Evolutionary conservation across 2,888 invertebrate genomes (phyloP).

Genomic region (Lasioglossum vierecki): DNA sequence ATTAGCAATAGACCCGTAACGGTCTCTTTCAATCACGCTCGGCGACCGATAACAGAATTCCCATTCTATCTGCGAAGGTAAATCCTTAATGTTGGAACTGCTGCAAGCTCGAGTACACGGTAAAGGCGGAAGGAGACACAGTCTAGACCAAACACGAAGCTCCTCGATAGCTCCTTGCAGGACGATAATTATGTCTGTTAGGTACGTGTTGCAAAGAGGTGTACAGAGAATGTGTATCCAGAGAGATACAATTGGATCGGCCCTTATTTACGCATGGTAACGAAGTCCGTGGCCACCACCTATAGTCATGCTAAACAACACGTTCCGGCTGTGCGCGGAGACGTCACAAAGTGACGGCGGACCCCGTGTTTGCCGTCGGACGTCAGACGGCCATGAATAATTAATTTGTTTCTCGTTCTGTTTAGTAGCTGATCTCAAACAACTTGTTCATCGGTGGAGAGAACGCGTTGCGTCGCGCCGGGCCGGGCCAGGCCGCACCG

Average conservation of each 20-base stretch:
- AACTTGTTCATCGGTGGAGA: slow-evolving; percentile 12
- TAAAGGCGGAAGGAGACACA: slow-evolving; percentile 16
- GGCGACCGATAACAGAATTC: neutral
- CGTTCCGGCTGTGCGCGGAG: slow-evolving; percentile 42
- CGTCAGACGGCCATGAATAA: slow-evolving; percentile 81
- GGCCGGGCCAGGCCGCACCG: neutral
- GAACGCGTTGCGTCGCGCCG: neutral
- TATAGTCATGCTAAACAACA: slow-evolving; percentile 79
- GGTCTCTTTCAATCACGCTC: neutral
- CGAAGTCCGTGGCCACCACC: slow-evolving; percentile 50
- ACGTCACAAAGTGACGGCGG: slow-evolving; percentile 73
- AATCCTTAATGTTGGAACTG: neutral
- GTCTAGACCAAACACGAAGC: slow-evolving; percentile 24
- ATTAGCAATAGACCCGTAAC: neutral
- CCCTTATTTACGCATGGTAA: slow-evolving; percentile 61
- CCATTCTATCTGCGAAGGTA: neutral
- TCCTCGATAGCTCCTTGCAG: slow-evolving; percentile 53
- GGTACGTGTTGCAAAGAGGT: slow-evolving; percentile 47
- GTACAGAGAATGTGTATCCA: slow-evolving; percentile 42
- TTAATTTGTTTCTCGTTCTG: slow-evolving; percentile 76
- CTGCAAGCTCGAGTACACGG: slow-evolving; percentile 9
- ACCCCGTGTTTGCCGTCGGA: slow-evolving; percentile 70
- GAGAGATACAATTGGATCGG: slow-evolving; percentile 46
- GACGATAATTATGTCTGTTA: slow-evolving; percentile 65
- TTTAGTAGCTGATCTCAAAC: slow-evolving; percentile 25